phyloP scores from a whole-genome alignment of 2,888 invertebrate species.

The Taenaris catops region DNA sequence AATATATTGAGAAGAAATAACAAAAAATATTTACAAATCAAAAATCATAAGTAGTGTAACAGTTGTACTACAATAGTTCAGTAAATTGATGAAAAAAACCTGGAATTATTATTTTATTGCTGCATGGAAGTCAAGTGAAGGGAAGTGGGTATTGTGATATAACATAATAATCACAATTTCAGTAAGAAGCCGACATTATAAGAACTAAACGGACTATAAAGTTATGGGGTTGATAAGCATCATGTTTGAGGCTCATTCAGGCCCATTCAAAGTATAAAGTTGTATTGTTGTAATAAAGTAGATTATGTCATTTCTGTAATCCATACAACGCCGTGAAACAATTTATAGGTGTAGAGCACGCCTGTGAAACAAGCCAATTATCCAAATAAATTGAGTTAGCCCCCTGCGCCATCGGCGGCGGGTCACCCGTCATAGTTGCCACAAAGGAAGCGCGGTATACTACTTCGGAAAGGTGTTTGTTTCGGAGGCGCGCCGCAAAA shows the following conservation, averaged over 20 bases:
- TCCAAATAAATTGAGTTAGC: conserved; percentile 59
- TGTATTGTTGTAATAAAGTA: conserved; percentile 3
- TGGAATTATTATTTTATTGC: too few relatives aligned
- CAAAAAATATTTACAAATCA: too few relatives aligned
- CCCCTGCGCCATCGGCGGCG: conserved; percentile 29
- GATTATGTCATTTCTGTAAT: conserved; percentile 29
- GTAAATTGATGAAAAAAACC: too few relatives aligned
- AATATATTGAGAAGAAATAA: too few relatives aligned
- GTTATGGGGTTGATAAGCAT: too few relatives aligned
- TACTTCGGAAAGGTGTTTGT: conserved; percentile 71
- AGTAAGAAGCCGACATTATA: too few relatives aligned
- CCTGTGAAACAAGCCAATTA: conserved; percentile 70
- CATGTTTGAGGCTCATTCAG: not conserved
- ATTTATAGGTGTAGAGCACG: conserved; percentile 43
- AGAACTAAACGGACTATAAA: too few relatives aligned
- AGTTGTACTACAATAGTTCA: too few relatives aligned
- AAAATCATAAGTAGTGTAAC: too few relatives aligned
- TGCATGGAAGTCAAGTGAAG: too few relatives aligned
- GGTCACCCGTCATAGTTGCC: conserved; percentile 48
- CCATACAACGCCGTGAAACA: conserved; percentile 30
- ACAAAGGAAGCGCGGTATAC: conserved; percentile 61
- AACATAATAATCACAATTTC: too few relatives aligned
- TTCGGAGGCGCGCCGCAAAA: conserved; percentile 72
- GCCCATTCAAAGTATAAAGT: not conserved
- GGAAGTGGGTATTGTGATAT: too few relatives aligned